Percentiles rank a stretch among this genome's conserved stretches.
phyloP scores from a whole-genome alignment of 2,113 vertebrate genomes.

The Rhadina sibilatrix region DNA sequence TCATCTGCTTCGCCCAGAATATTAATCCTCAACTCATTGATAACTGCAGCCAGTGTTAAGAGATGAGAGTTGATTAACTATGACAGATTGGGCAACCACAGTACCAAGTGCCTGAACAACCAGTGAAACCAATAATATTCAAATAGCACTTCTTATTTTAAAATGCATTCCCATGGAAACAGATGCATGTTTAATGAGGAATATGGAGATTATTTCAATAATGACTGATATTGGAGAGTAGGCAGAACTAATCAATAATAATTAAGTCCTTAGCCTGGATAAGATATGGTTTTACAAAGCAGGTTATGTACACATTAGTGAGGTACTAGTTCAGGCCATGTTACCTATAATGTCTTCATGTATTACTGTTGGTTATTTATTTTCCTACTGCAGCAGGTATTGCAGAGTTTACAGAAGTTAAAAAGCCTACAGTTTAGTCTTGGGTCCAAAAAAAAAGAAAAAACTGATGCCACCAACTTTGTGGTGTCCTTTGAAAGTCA shows the following conservation, averaged over 20 bases:
- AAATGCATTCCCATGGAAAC: conserved; percentile 82
- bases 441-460: conserved; percentile 19
- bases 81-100: conserved; percentile 87
- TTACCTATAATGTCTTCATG: conserved; percentile 66
- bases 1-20: conserved; percentile 88
- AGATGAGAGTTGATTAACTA: conserved; percentile 91
- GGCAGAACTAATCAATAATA: conserved; percentile 81
- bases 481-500: conserved; percentile 48
- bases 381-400: conserved; percentile 31
- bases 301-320: conserved; percentile 72
- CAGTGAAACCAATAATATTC: conserved; percentile 76
- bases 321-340: conserved; percentile 51
- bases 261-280: conserved; percentile 75
- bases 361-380: neutral
- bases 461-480: conserved; percentile 37
- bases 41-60: conserved; percentile 88
- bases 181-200: conserved; percentile 82
- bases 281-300: conserved; percentile 75
- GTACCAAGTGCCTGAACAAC: conserved; percentile 72
- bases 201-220: conserved; percentile 79
- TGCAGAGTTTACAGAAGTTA: neutral
- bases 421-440: neutral
- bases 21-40: conserved; percentile 92
- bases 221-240: conserved; percentile 78
- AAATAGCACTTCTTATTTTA: conserved; percentile 74